Percentiles rank a stretch among this genome's conserved stretches.
Evolutionary conservation across 2,797 vertebrate genomes (phyloP).

Genomic region (Megalops cyprinoides): DNA sequence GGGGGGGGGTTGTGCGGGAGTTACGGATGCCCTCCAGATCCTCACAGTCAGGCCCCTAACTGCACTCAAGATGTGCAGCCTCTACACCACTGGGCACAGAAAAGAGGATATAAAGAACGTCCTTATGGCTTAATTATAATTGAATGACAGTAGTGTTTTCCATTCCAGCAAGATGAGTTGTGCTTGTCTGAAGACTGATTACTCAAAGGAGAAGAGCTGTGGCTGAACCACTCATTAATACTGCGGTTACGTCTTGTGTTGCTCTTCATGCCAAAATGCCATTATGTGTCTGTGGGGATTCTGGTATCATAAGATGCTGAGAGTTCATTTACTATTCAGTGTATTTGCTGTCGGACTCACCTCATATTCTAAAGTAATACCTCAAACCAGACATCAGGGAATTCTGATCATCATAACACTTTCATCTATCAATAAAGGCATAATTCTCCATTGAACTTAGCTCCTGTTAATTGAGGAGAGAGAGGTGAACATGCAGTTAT

Average conservation of each 20-base stretch:
- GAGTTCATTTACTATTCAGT: background rate
- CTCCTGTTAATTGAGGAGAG: background rate
- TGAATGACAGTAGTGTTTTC: background rate
- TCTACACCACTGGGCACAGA: background rate
- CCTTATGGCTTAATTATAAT: conserved; percentile 22
- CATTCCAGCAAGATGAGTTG: background rate
- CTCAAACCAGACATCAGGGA: background rate
- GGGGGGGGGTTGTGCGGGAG: conserved; percentile 17
- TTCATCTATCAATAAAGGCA: no score
- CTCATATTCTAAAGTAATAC: background rate
- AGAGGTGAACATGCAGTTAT: background rate
- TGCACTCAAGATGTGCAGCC: background rate
- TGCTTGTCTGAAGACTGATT: conserved; percentile 1
- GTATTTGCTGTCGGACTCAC: background rate
- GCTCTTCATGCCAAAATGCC: background rate
- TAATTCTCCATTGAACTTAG: no score
- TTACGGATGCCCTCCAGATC: background rate
- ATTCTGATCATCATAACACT: no score
- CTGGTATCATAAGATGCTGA: background rate
- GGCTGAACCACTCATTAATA: background rate
- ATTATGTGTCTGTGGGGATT: background rate
- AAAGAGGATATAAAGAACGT: background rate
- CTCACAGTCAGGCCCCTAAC: background rate
- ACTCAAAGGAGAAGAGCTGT: background rate
- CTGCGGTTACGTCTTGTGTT: background rate